Evolutionary conservation across 1,140 invertebrate species (phyloP), one percentile per base, ranked within the genome.

Genomic region (Aphelenchoides avenae): DNA sequence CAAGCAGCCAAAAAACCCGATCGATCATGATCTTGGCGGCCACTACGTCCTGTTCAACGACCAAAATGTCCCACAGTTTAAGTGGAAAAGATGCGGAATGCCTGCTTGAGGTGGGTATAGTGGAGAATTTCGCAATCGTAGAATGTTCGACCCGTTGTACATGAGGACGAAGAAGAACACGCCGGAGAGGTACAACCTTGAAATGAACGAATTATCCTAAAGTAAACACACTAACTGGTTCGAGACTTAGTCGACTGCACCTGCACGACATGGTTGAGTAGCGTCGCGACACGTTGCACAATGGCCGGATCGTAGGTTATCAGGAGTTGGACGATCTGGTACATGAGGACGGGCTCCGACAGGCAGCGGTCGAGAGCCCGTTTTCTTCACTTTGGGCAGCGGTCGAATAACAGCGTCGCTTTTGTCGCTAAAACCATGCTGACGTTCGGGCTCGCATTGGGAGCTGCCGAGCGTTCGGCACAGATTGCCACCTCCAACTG

Each of bases 161-260:
- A 99, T 92, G 37, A 98, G 84, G 80, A 98, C 95, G 77, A 98
- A 99, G 80, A 89, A 99, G 79, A 98, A 99, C 7, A 94, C 86
- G 5, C 95, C 95, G 0, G 90, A 92, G 43, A 91, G 82, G 78
- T 96, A 97, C 13, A 98, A 82, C 71, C 91, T 89, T 0, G 91
- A 87, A 67, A 96, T 85, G 68, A 87, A 86, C 0, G 91, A 89
- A 82, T 99, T 99, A 78, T 99, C 93, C 73, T 87, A 84, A 86
- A 96, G 89, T 39, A n/a, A n/a, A n/a, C n/a, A n/a, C n/a, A n/a
- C n/a, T n/a, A n/a, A n/a, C n/a, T n/a, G n/a, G n/a, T n/a, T 95
- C 85, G 41, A 40, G 27, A n/a, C 18, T 5, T n/a, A n/a, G n/a
- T n/a, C n/a, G n/a, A n/a, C n/a, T n/a, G n/a, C 60, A 18, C 26